Evolutionary conservation across 2,797 vertebrate species (phyloP).

Genomic region (Lagodon rhomboides): DNA sequence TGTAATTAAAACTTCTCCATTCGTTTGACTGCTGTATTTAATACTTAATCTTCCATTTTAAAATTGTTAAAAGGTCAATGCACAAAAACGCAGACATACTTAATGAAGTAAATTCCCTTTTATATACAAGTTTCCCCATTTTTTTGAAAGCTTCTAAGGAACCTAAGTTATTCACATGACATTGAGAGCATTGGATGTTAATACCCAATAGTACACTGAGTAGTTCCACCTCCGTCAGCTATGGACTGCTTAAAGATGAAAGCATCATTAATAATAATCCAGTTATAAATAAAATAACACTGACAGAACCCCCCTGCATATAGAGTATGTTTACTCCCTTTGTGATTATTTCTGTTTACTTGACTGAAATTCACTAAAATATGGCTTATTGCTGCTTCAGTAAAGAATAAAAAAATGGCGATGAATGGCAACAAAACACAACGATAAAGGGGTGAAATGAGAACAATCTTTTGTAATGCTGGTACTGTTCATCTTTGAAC

Average conservation of each 20-base stretch:
- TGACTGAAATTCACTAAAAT: neutral
- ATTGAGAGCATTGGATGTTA: neutral
- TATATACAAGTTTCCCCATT: no score
- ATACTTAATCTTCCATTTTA: no score
- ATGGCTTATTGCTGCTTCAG: neutral
- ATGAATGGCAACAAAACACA: no score
- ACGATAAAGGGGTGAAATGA: neutral
- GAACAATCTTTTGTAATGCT: neutral
- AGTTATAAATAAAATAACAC: neutral
- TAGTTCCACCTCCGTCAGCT: neutral
- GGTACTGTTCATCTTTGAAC: conserved; percentile 7
- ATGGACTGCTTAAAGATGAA: neutral
- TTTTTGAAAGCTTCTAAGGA: neutral
- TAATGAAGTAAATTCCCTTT: no score
- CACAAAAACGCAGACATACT: no score
- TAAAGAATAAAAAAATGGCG: neutral
- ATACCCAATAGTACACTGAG: neutral
- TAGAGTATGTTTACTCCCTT: no score
- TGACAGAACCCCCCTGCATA: neutral
- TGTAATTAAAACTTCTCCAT: no score
- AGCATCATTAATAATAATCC: neutral
- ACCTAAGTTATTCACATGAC: neutral
- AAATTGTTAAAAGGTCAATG: no score
- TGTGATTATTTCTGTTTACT: neutral
- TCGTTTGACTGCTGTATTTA: no score